These are phyloP conservation scores for Prunella strophiata DNA, from an alignment of 2,797 vertebrate genomes.

Conservation along the genomic window DNA sequence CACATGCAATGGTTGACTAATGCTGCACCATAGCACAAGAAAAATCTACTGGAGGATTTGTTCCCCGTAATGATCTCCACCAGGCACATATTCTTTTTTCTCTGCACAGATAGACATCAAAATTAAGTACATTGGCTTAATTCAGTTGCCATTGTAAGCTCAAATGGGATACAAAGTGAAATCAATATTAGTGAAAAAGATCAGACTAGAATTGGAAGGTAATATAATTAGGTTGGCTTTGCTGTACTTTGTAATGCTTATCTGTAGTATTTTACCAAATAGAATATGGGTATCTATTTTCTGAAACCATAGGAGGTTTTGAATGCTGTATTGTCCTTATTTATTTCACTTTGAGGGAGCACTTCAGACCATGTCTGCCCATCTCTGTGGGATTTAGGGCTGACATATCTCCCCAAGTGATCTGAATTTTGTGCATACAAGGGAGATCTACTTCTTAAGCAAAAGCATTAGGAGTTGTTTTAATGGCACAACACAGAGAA, in stretches of 20 bases:
- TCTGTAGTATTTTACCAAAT: conserved; percentile 38
- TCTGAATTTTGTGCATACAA: background rate
- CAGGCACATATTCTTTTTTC: conserved; percentile 24
- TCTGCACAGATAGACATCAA: conserved; percentile 50
- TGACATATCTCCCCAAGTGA: background rate
- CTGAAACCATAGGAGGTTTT: conserved; percentile 37
- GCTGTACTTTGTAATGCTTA: conserved; percentile 60
- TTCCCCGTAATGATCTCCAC: conserved; percentile 41
- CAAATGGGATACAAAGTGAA: conserved; percentile 69
- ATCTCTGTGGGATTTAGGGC: background rate
- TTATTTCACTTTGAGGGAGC: background rate
- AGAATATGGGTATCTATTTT: conserved; percentile 26
- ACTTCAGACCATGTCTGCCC: background rate
- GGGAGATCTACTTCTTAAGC: conserved; percentile 10
- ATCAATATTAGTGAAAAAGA: conserved; percentile 66
- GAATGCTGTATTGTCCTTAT: background rate
- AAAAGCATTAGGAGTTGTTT: background rate
- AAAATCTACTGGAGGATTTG: background rate
- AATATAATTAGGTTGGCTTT: conserved; percentile 65
- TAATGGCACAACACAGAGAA: background rate
- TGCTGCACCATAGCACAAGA: background rate
- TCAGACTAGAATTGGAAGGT: conserved; percentile 59
- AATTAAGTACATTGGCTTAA: conserved; percentile 72
- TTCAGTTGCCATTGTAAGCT: conserved; percentile 65
- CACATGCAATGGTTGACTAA: background rate